Percentiles rank a stretch among this genome's conserved stretches.
These are phyloP conservation scores for Pluvialis apricaria DNA, from an alignment of 2,113 vertebrate species.

Conservation along the genomic window DNA sequence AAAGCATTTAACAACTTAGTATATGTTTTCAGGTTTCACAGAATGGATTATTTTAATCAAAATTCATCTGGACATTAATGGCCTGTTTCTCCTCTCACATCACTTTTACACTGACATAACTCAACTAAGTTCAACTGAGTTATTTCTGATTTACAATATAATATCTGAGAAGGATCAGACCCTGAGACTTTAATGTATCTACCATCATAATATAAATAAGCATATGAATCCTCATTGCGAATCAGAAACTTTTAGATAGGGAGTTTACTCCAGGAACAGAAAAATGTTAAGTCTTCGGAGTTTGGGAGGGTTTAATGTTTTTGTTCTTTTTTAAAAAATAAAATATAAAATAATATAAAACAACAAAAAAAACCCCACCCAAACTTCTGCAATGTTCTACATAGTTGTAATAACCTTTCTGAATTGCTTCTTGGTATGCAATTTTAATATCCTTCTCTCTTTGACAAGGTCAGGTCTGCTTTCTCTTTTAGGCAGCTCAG, in stretches of 20 bases:
- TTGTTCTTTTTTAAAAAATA: too few relatives aligned
- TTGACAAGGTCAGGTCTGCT: constrained; percentile 33
- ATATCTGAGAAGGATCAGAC: neutral
- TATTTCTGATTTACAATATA: neutral
- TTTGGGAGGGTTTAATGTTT: neutral
- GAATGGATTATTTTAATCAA: neutral
- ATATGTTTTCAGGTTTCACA: neutral
- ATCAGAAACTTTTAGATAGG: neutral
- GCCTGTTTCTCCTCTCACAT: neutral
- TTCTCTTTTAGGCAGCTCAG: constrained; percentile 46
- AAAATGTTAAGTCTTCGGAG: neutral
- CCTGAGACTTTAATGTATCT: neutral
- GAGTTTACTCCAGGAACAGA: neutral
- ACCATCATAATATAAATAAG: neutral
- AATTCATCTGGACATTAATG: neutral
- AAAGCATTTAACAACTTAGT: neutral
- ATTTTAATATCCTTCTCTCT: constrained; percentile 25
- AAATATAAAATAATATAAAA: neutral
- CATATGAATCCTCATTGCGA: neutral
- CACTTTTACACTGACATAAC: neutral
- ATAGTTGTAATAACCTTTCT: neutral
- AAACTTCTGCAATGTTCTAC: neutral
- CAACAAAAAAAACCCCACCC: rapidly evolving
- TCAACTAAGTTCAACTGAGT: neutral
- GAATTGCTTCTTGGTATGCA: neutral